Conservation (phyloP, 1,140 invertebrate species). For the Bombus waltoni region DNA sequence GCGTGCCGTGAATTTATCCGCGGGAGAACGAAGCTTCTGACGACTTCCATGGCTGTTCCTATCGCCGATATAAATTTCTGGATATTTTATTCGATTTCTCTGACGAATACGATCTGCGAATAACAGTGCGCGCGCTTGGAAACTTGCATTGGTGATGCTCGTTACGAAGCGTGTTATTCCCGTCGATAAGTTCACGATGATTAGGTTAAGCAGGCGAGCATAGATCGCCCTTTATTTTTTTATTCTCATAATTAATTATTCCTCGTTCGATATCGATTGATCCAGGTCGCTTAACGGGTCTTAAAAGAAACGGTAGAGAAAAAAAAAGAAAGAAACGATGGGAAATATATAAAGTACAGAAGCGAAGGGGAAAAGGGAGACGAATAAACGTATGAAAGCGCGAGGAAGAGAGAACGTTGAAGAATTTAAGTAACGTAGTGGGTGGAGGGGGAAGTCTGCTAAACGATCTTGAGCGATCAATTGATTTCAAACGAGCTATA, state of each 20-base stretch:
- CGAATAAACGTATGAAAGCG: not conserved
- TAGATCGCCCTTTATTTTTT: conserved; percentile 41
- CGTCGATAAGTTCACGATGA: conserved; percentile 33
- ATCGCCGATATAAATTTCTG: not conserved
- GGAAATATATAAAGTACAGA: not conserved
- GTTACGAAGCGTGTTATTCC: not conserved
- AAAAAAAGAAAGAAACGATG: no score
- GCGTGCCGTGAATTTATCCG: conserved; percentile 35
- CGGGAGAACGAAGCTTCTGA: not conserved
- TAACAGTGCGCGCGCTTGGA: no score
- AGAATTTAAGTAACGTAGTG: not conserved
- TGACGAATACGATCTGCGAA: no score
- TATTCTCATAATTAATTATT: conserved; percentile 27
- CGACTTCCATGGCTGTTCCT: not conserved
- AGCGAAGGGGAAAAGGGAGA: not conserved
- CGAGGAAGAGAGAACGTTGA: not conserved
- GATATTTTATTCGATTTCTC: not conserved
- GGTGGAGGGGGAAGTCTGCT: fast-evolving
- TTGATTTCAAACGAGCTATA: conserved; percentile 1
- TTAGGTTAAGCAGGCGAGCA: conserved; percentile 31
- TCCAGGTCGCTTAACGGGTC: not conserved
- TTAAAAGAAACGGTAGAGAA: no score
- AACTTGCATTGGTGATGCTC: not conserved
- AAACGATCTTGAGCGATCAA: not conserved
- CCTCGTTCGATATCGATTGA: conserved; percentile 21